Base-by-base conservation (phyloP, 2,888 invertebrate species). In the Hypselothyrea guttata region DNA sequence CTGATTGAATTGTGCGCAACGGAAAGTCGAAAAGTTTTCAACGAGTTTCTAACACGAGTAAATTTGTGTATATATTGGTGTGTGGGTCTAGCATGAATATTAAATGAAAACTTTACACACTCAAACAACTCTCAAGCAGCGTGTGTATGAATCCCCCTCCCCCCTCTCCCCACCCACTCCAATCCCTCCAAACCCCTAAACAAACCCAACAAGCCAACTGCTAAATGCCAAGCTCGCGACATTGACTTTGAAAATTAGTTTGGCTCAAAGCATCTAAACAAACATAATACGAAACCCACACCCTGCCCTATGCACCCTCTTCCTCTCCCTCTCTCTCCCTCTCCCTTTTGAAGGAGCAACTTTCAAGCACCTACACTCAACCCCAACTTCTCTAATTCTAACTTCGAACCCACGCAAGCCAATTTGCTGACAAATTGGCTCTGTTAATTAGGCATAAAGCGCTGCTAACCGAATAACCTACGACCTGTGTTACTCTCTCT, bases 181-280 rank as follows among this genome's bases (percentile, higher is more conserved):
- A n/a, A n/a, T n/a, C n/a, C n/a, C n/a, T n/a, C n/a, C n/a, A n/a
- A n/a, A 22, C 22, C 22, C 22, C 3, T 4, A 22, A 22, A 22
- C 5, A 22, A 22, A 22, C 2, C 22, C 22, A 22, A 34, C 41
- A n/a, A n/a, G 46, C 49, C n/a, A 22, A 22, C 5, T 22, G 22
- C 22, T 22, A 22, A 22, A 22, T 22, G 22, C 22, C 56, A 49
- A 62, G 59, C 46, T 67, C 51, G 64, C 68, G 75, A 68, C 75
- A 77, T 76, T 76, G 67, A 75, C 75, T 76, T 70, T 73, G 77
- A 77, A 76, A 75, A 75, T 75, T 58, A 71, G 73, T 73, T 77
- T 67, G 37, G 41, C 41, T 42, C 2, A 13, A 12, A 28, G 44
- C 56, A 53, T 9, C 15, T 11, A 27, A 33, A n/a, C 40, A 38